Conservation (phyloP, 2,888 invertebrate species). For the Xanthorhoe designata region DNA sequence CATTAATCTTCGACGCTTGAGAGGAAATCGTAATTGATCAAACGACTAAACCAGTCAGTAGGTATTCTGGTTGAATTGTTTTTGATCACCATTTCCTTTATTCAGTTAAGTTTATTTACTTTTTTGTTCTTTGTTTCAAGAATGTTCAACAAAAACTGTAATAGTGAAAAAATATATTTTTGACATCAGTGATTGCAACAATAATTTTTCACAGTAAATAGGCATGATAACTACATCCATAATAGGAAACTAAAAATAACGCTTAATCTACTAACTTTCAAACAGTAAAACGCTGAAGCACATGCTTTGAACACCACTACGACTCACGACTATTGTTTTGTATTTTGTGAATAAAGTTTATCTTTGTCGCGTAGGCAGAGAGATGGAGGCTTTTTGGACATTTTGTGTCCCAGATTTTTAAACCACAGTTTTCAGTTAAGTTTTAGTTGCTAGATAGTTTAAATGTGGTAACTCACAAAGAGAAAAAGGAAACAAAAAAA, state of each 20-base stretch:
- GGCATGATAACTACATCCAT: neutral
- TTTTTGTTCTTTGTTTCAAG: too few relatives aligned
- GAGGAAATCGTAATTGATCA: too few relatives aligned
- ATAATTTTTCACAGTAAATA: too few relatives aligned
- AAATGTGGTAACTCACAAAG: neutral
- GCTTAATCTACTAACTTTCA: neutral
- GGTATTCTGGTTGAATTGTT: too few relatives aligned
- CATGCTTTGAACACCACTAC: slow-evolving; percentile 5
- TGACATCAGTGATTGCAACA: too few relatives aligned
- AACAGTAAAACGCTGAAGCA: slow-evolving; percentile 4
- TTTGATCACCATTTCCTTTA: too few relatives aligned
- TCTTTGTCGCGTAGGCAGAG: slow-evolving; percentile 17
- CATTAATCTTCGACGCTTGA: too few relatives aligned
- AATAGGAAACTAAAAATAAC: neutral
- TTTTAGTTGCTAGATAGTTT: neutral
- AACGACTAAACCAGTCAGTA: too few relatives aligned
- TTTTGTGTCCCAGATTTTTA: neutral
- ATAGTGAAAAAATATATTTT: too few relatives aligned
- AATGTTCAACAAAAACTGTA: too few relatives aligned
- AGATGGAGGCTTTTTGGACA: slow-evolving; percentile 13
- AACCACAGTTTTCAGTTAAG: neutral
- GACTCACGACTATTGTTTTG: slow-evolving; percentile 8
- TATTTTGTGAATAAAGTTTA: slow-evolving; percentile 24
- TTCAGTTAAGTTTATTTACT: too few relatives aligned
- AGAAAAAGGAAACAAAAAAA: neutral